Conservation (phyloP, 2,797 vertebrate species). For the Helarctos malayanus region DNA sequence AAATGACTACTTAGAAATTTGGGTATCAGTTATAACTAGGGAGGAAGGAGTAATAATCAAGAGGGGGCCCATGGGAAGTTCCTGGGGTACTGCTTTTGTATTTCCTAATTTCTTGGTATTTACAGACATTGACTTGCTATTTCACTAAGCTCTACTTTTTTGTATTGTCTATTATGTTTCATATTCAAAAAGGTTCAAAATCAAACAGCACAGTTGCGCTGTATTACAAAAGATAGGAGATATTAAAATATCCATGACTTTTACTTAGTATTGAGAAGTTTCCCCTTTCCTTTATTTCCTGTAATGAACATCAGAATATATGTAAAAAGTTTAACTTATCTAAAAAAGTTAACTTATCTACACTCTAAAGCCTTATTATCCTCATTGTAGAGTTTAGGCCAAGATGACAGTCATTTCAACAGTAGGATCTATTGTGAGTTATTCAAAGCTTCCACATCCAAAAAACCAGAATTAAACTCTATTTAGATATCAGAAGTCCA, state of each 20-base stretch:
- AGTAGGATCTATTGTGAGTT: background rate
- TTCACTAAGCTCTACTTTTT: background rate
- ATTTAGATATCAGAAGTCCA: conserved; percentile 9
- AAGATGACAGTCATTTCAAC: conserved; percentile 5
- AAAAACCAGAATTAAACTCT: conserved; percentile 56
- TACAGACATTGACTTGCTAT: background rate
- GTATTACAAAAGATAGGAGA: background rate
- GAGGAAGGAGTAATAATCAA: background rate
- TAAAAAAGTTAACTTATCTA: background rate
- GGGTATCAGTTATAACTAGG: background rate
- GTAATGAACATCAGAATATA: background rate
- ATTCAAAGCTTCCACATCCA: background rate
- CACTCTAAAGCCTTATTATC: background rate
- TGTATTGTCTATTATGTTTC: conserved; percentile 2
- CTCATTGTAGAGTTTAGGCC: background rate
- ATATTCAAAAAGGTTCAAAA: background rate
- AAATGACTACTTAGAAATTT: background rate
- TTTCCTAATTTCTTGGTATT: conserved; percentile 22
- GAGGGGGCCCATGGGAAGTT: conserved; percentile 5
- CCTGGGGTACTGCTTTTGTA: background rate
- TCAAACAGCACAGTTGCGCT: background rate
- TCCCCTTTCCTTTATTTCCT: background rate
- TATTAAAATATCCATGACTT: conserved; percentile 29
- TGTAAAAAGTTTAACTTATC: background rate
- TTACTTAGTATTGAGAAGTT: background rate